Evolutionary conservation across 2,888 invertebrate genomes (phyloP).

Genomic region (Acanthosoma haemorrhoidale): DNA sequence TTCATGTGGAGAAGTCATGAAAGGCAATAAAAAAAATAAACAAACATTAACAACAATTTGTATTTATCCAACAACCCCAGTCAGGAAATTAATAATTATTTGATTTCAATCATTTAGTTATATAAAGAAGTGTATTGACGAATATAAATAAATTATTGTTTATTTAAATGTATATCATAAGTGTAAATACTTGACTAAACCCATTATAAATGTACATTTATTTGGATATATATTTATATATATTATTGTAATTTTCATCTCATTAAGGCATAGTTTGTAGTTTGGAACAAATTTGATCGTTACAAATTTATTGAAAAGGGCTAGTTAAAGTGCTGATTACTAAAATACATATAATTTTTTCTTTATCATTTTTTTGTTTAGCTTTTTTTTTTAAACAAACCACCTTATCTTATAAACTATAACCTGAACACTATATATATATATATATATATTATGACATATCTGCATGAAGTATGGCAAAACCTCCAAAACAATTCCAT

Average conservation of each 20-base stretch:
- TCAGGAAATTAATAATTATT: slow-evolving; percentile 16
- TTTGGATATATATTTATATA: background rate
- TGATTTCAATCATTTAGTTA: background rate
- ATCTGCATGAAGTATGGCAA: background rate
- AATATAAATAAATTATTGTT: slow-evolving; percentile 1
- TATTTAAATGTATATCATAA: slow-evolving; percentile 4
- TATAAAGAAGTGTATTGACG: background rate
- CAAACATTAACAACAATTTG: slow-evolving; percentile 42
- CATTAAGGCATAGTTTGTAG: background rate
- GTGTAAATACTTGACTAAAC: background rate
- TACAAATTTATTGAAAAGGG: slow-evolving; percentile 1
- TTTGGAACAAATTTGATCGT: background rate
- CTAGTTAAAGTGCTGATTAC: background rate
- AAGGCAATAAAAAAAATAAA: slow-evolving; percentile 22
- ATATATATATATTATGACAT: too few relatives aligned
- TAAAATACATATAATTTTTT: slow-evolving; percentile 13
- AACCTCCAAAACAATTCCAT: slow-evolving; percentile 5
- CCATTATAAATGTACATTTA: slow-evolving; percentile 1
- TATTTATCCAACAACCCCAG: slow-evolving; percentile 41
- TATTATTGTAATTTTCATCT: background rate
- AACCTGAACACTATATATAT: slow-evolving; percentile 2
- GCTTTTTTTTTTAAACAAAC: background rate
- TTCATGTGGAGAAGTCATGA: background rate
- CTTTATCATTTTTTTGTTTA: background rate
- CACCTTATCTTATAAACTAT: slow-evolving; percentile 8